A percentile compares a stretch with the other conserved stretches of the same genome.
Evolutionary conservation across 1,140 invertebrate species (phyloP).

Genomic region (Macrostomum lignano): DNA sequence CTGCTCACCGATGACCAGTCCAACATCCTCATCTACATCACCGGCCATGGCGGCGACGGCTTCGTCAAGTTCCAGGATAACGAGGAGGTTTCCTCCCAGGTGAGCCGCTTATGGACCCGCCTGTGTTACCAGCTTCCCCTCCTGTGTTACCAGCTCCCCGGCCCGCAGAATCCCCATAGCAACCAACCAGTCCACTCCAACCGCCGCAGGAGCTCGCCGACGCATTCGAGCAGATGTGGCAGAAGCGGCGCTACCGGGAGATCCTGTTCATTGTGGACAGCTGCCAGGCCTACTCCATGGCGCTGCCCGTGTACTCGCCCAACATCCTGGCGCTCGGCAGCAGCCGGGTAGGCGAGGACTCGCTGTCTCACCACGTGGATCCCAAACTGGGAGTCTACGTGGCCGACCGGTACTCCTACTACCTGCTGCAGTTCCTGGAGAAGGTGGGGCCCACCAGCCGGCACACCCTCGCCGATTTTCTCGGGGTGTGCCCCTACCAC

Average conservation of each 20-base stretch:
- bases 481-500: constrained; percentile 72
- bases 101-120: too few relatives aligned
- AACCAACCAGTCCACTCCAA: too few relatives aligned
- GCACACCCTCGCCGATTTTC: constrained; percentile 68
- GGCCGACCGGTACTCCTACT: constrained; percentile 91
- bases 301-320: constrained; percentile 82
- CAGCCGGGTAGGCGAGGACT: constrained; percentile 87
- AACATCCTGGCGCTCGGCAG: constrained; percentile 86
- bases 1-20: constrained; percentile 78
- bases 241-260: constrained; percentile 88
- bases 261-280: constrained; percentile 95
- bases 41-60: constrained; percentile 85
- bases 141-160: too few relatives aligned
- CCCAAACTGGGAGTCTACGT: constrained; percentile 91
- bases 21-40: constrained; percentile 81
- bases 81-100: constrained; percentile 92
- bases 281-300: constrained; percentile 94
- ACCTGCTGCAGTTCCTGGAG: constrained; percentile 80
- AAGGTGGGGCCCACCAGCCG: constrained; percentile 55
- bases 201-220: constrained; percentile 77
- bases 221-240: constrained; percentile 97
- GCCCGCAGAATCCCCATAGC: too few relatives aligned
- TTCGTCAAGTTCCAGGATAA: constrained; percentile 98
- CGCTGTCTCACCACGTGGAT: constrained; percentile 86
- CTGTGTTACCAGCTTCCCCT: too few relatives aligned